A percentile compares a stretch with the other conserved stretches of the same genome.
phyloP scores from a whole-genome alignment of 2,888 invertebrate genomes.

The Macropis europaea region DNA sequence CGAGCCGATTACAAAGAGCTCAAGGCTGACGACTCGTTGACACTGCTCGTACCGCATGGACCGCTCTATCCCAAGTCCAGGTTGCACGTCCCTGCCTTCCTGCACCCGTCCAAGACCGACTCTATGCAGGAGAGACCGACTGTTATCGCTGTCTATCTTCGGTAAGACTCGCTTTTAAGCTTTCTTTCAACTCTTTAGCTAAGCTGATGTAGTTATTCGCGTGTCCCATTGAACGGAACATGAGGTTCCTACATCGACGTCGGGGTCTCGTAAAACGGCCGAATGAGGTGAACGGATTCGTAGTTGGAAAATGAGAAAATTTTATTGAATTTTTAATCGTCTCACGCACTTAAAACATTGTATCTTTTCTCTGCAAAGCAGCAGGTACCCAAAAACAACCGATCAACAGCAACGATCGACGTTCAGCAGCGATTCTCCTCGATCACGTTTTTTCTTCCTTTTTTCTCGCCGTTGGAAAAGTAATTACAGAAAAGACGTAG shows the following conservation, averaged over 20 bases:
- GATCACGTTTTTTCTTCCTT: neutral
- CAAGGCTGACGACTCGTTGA: conserved; percentile 90
- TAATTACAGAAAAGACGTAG: conserved; percentile 25
- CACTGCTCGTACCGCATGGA: conserved; percentile 92
- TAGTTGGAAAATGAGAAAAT: too few species aligned
- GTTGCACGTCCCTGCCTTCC: conserved; percentile 94
- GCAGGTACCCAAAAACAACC: too few species aligned
- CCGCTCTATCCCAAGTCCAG: conserved; percentile 94
- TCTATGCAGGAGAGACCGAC: conserved; percentile 63
- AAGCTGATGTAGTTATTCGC: too few species aligned
- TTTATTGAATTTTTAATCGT: too few species aligned
- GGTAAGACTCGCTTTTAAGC: conserved; percentile 81
- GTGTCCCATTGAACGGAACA: too few species aligned
- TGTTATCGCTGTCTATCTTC: conserved; percentile 89
- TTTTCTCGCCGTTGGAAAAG: conserved; percentile 6
- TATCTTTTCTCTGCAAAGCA: too few species aligned
- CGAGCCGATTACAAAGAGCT: conserved; percentile 92
- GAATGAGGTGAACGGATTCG: too few species aligned
- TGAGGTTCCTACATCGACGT: too few species aligned
- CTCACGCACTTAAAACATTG: too few species aligned
- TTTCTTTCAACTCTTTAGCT: neutral
- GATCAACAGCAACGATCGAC: too few species aligned
- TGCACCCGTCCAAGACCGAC: conserved; percentile 82
- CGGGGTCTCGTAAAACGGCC: too few species aligned
- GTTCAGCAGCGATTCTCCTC: neutral